A percentile compares a stretch with the other conserved stretches of the same genome.
Evolutionary conservation across 2,888 invertebrate species (phyloP).

Genomic region (Agrotis exclamationis): DNA sequence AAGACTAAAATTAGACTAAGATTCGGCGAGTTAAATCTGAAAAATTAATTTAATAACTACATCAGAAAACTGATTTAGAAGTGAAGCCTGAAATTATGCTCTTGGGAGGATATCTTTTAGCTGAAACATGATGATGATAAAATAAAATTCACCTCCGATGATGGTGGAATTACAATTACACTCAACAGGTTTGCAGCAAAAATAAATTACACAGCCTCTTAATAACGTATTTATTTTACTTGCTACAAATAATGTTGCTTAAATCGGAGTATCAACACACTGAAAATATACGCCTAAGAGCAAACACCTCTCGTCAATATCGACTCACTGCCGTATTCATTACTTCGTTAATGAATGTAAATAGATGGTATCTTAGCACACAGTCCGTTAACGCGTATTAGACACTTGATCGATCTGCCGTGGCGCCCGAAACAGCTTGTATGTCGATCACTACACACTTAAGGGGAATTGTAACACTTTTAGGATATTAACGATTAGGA

Average conservation of each 20-base stretch:
- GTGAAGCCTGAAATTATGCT: no score
- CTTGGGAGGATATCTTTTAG: no score
- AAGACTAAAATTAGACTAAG: no score
- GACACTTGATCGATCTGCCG: conserved; percentile 82
- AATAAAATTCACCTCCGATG: no score
- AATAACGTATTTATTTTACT: no score
- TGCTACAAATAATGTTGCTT: neutral
- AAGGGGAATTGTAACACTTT: conserved; percentile 69
- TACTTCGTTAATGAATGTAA: conserved; percentile 14
- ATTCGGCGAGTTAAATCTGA: no score
- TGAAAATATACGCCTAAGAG: neutral
- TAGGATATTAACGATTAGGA: neutral
- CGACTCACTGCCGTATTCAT: conserved; percentile 63
- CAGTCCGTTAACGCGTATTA: conserved; percentile 87
- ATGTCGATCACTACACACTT: conserved; percentile 73
- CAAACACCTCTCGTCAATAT: neutral
- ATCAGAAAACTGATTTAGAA: no score
- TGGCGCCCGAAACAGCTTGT: conserved; percentile 77
- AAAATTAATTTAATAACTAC: no score
- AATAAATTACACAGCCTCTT: neutral
- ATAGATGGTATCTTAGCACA: conserved; percentile 81
- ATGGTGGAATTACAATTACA: neutral
- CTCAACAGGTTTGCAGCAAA: no score
- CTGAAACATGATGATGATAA: neutral
- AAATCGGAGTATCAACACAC: neutral